Evolutionary conservation across 2,797 vertebrate genomes (phyloP).

Genomic region (Alosa sapidissima): DNA sequence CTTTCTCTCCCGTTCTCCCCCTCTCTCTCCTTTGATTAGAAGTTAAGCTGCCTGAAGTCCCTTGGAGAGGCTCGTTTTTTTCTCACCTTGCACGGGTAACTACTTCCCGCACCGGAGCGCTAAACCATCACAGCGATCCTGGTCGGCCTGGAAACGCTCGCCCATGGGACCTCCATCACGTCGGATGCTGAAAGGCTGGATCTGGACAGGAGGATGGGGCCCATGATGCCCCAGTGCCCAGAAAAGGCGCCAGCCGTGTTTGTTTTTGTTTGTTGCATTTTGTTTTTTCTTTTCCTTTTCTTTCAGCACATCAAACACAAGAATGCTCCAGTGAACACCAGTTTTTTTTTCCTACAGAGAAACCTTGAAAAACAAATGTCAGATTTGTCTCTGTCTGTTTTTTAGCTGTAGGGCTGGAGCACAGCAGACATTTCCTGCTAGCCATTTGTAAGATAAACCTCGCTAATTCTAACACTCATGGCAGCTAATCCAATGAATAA

Average conservation of each 20-base stretch:
- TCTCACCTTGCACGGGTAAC: not conserved
- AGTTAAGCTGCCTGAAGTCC: constrained; percentile 48
- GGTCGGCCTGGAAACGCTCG: not conserved
- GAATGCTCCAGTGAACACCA: not conserved
- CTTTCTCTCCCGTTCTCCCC: constrained; percentile 15
- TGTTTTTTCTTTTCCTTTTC: not conserved
- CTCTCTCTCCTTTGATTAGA: constrained; percentile 41
- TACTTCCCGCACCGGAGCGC: not conserved
- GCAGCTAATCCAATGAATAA: constrained; percentile 32
- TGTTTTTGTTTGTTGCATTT: not conserved
- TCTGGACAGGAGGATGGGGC: not conserved
- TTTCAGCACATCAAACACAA: not conserved
- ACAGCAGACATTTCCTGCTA: constrained; percentile 16
- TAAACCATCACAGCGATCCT: not conserved
- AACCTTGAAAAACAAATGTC: not conserved
- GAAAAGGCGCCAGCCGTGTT: not conserved
- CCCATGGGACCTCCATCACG: not conserved
- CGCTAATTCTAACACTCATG: not conserved
- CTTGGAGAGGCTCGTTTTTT: constrained; percentile 22
- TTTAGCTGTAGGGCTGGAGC: not conserved
- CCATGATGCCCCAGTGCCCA: not conserved
- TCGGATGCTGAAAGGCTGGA: not conserved
- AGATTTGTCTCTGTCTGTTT: not conserved
- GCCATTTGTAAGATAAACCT: constrained; percentile 20
- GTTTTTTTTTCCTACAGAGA: not conserved